A percentile compares a stretch with the other conserved stretches of the same genome.
These are phyloP conservation scores for Lutjanus argentimaculatus DNA, from an alignment of 2,797 vertebrate species.

Conservation along the genomic window DNA sequence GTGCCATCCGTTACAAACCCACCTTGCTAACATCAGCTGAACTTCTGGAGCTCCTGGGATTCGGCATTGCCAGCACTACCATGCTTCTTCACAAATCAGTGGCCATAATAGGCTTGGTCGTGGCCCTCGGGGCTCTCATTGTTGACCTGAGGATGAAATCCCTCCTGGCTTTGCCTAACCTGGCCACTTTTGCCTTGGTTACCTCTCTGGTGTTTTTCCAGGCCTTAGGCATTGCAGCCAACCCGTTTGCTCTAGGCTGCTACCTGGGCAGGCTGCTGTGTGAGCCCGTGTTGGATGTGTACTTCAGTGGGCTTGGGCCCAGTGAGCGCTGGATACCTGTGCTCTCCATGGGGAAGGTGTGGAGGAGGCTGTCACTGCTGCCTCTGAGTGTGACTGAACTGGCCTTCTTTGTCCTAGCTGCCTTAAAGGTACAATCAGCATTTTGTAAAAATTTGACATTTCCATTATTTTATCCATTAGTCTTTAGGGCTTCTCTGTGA, in stretches of 20 bases:
- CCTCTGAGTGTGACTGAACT: conserved; percentile 89
- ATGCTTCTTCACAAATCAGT: conserved; percentile 91
- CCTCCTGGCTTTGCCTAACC: conserved; percentile 92
- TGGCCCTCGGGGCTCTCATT: conserved; percentile 92
- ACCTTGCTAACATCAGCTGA: conserved; percentile 91
- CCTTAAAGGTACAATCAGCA: conserved; percentile 75
- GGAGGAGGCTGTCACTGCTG: conserved; percentile 92
- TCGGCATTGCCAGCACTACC: conserved; percentile 94
- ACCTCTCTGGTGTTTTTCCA: conserved; percentile 92
- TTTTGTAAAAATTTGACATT: conserved; percentile 15
- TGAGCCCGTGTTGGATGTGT: conserved; percentile 95
- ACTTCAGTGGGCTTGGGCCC: conserved; percentile 94
- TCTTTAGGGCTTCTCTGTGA: conserved; percentile 11
- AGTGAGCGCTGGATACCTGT: conserved; percentile 95
- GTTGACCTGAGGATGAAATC: conserved; percentile 98
- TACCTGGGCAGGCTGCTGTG: conserved; percentile 94
- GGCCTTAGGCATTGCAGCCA: conserved; percentile 88
- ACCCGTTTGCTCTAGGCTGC: conserved; percentile 94
- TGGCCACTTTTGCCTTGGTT: conserved; percentile 90
- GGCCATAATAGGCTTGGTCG: conserved; percentile 90
- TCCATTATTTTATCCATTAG: background rate
- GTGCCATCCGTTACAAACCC: conserved; percentile 88
- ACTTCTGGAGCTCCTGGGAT: conserved; percentile 95
- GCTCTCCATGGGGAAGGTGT: conserved; percentile 90
- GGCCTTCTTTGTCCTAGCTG: conserved; percentile 77